Evolutionary conservation across 2,888 invertebrate genomes (phyloP).

Genomic region (Hirtodrosophila trivittata): DNA sequence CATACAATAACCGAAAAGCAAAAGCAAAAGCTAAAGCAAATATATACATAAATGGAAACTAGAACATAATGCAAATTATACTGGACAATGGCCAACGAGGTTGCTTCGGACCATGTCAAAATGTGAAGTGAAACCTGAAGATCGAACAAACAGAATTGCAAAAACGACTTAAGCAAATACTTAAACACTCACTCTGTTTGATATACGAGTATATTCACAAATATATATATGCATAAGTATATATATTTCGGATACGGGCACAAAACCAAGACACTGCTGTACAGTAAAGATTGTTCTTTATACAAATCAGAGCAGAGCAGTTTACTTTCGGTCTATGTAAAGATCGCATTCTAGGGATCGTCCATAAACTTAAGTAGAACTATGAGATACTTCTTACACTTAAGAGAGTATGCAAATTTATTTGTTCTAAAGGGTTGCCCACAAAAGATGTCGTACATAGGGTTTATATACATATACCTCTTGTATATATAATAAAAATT

Average conservation of each 20-base stretch:
- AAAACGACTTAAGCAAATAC: slow-evolving; percentile 11
- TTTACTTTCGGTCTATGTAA: not conserved
- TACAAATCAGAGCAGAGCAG: not conserved
- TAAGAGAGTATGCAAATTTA: no score
- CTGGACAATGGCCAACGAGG: slow-evolving; percentile 56
- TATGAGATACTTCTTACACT: no score
- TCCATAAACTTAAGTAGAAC: no score
- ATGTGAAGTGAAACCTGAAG: slow-evolving; percentile 27
- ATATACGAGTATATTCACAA: slow-evolving; percentile 3
- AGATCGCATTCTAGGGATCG: no score
- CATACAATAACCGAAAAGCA: slow-evolving; percentile 20
- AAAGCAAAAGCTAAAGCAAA: slow-evolving; percentile 48
- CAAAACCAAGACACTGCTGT: no score
- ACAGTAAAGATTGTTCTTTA: no score
- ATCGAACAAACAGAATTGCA: slow-evolving; percentile 39
- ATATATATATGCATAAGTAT: slow-evolving; percentile 5
- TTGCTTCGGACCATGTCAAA: slow-evolving; percentile 26
- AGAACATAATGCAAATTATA: slow-evolving; percentile 65
- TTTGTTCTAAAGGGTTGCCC: no score
- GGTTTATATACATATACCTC: no score
- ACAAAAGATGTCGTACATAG: no score
- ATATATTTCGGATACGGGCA: slow-evolving; percentile 8
- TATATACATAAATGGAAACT: slow-evolving; percentile 55
- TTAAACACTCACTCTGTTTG: slow-evolving; percentile 12
- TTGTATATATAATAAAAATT: no score